Base-by-base conservation (phyloP, 2,888 invertebrate species). In the Synanthedon vespiformis region DNA sequence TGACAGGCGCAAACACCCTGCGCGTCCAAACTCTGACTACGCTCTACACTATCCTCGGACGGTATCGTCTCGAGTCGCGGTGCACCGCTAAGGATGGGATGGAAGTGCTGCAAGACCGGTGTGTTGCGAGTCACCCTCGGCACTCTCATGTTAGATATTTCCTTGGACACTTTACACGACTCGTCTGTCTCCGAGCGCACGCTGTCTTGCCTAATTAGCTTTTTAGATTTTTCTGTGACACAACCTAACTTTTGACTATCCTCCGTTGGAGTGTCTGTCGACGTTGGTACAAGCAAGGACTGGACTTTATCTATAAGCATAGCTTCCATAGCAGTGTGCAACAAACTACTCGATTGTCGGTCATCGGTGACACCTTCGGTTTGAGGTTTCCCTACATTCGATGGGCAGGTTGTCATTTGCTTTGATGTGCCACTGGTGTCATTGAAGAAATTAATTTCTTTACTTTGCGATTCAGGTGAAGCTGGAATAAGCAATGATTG, bases 21-120 rank as follows among this genome's bases (percentile, higher is more conserved):
- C 62, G 68, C 66, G 58, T 84, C 83, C 74, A 81, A 63, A 62
- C 74, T 77, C 55, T 79, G 74, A 40, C 65, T 58, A 58, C 64
- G 71, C 59, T 80, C 79, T 60, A 79, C 57, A 69, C 77, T 75
- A 62, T 67, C 74, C 60, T 83, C 84, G 52, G 85, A 87, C 60
- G 80, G 85, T 65, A 85, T 86, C 72, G 83, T 81, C 58, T 81
- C 86, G 78, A 86, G 60, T 48, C 59, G 58, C 34, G 65, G 72
- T 56, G 69, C 62, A 53, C 78, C 80, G 58, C 82, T 80, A 65
- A 77, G 74, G 62, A 79, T 66, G 57, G 77, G 77, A 65, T 83
- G 82, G 58, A 81, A 74, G 61, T 79, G 74, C 67, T 80, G 77
- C 57, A 80, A 67, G 55, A 78, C 67, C 53, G 82, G 77, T 56